Evolutionary conservation across 2,888 invertebrate species (phyloP).

Genomic region (Melanchra persicariae): DNA sequence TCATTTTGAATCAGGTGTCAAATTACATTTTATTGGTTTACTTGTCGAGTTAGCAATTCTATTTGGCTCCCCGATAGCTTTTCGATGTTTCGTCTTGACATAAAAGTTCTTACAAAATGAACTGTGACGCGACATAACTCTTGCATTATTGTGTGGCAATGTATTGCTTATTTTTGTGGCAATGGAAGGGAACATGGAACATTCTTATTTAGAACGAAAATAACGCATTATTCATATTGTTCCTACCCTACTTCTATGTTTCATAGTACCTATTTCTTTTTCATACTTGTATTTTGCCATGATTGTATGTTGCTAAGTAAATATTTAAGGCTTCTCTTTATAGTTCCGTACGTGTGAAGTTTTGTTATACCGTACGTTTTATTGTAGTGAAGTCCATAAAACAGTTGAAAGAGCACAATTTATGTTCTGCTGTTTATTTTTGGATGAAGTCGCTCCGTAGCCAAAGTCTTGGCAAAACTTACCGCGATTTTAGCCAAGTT

Average conservation of each 20-base stretch:
- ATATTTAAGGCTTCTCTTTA: slow-evolving; percentile 43
- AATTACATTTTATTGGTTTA: slow-evolving; percentile 61
- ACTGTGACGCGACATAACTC: slow-evolving; percentile 30
- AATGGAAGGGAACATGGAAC: neutral
- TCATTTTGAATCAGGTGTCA: slow-evolving; percentile 52
- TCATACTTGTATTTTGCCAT: slow-evolving; percentile 16
- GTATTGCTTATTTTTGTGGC: slow-evolving; percentile 40
- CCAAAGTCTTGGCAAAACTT: slow-evolving; percentile 19
- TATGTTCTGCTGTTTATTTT: slow-evolving; percentile 24
- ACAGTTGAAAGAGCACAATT: slow-evolving; percentile 28
- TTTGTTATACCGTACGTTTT: slow-evolving; percentile 23
- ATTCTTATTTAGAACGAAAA: slow-evolving; percentile 34
- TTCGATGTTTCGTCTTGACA: slow-evolving; percentile 35
- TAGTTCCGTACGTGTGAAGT: slow-evolving; percentile 16
- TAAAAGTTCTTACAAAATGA: slow-evolving; percentile 29
- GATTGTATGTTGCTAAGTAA: slow-evolving; percentile 13
- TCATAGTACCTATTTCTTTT: slow-evolving; percentile 28
- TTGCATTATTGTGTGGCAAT: slow-evolving; percentile 32
- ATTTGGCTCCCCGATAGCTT: slow-evolving; percentile 48
- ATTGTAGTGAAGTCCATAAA: slow-evolving; percentile 27
- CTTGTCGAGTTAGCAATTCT: slow-evolving; percentile 56
- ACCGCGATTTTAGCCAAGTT: neutral
- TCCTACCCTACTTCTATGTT: neutral
- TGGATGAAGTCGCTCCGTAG: neutral
- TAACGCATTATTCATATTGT: slow-evolving; percentile 45